A percentile compares a stretch with the other conserved stretches of the same genome.
phyloP scores from a whole-genome alignment of 1,140 invertebrate genomes.

The Trachelipus rathkii region DNA sequence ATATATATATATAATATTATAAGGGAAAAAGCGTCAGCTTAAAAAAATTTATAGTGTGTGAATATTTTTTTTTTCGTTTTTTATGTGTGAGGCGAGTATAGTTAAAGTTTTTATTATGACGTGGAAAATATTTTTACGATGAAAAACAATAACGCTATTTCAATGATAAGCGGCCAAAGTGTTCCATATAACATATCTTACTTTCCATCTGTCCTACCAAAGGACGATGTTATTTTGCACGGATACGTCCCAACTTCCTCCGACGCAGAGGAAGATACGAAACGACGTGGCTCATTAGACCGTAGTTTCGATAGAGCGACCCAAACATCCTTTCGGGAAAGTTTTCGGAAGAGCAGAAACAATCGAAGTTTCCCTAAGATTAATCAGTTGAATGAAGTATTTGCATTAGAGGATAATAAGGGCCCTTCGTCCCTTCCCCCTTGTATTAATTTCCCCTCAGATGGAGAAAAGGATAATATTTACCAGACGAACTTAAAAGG shows the following conservation, averaged over 20 bases:
- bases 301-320: neutral
- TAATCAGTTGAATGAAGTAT: neutral
- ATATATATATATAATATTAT: too few relatives aligned
- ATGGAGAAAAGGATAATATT: neutral
- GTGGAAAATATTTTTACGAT: neutral
- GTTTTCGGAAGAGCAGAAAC: neutral
- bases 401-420: neutral
- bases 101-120: too few relatives aligned
- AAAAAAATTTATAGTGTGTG: too few relatives aligned
- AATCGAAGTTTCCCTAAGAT: neutral
- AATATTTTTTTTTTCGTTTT: too few relatives aligned
- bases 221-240: neutral
- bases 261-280: neutral
- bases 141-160: conserved; percentile 13
- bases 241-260: neutral
- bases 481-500: neutral
- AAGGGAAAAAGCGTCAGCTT: too few relatives aligned
- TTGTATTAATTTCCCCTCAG: neutral
- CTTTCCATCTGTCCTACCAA: neutral
- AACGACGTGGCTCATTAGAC: neutral
- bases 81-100: too few relatives aligned
- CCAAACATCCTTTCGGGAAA: neutral
- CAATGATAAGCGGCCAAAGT: neutral
- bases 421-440: neutral
- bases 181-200: neutral